These are phyloP conservation scores for Trialeurodes vaporariorum DNA, from an alignment of 1,140 invertebrate species.

Conservation along the genomic window DNA sequence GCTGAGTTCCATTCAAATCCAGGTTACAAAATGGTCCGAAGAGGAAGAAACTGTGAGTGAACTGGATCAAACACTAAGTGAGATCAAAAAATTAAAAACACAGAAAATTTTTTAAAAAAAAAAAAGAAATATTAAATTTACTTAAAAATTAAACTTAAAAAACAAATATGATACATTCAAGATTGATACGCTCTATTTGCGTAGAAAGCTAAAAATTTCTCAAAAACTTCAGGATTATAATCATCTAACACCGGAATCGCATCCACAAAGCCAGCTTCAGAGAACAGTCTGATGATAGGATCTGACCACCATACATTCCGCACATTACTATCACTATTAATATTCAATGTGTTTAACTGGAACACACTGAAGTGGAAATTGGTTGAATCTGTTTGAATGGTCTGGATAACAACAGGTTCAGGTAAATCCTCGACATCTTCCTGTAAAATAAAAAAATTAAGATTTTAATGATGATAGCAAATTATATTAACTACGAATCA, in stretches of 20 bases:
- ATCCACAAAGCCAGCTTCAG: constrained; percentile 45
- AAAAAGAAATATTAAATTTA: no score
- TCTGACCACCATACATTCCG: constrained; percentile 72
- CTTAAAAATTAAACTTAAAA: no score
- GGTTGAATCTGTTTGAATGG: constrained; percentile 60
- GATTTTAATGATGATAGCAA: no score
- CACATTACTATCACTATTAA: constrained; percentile 30
- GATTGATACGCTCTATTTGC: constrained; percentile 22
- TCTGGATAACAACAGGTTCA: constrained; percentile 67
- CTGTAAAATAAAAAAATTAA: no score
- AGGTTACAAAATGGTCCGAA: no score
- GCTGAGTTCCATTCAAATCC: no score
- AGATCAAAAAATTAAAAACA: no score
- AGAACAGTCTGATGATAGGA: constrained; percentile 50
- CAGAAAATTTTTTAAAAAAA: no score
- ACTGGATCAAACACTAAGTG: no score
- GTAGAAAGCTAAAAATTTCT: constrained; percentile 64
- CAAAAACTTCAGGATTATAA: constrained; percentile 66
- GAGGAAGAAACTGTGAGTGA: no score
- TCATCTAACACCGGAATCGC: constrained; percentile 51
- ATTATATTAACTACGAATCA: no score
- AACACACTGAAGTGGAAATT: constrained; percentile 66
- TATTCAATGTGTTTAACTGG: constrained; percentile 73
- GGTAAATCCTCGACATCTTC: constrained; percentile 49
- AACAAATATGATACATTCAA: background rate